phyloP scores from a whole-genome alignment of 2,113 vertebrate species.

The Colius striatus region DNA sequence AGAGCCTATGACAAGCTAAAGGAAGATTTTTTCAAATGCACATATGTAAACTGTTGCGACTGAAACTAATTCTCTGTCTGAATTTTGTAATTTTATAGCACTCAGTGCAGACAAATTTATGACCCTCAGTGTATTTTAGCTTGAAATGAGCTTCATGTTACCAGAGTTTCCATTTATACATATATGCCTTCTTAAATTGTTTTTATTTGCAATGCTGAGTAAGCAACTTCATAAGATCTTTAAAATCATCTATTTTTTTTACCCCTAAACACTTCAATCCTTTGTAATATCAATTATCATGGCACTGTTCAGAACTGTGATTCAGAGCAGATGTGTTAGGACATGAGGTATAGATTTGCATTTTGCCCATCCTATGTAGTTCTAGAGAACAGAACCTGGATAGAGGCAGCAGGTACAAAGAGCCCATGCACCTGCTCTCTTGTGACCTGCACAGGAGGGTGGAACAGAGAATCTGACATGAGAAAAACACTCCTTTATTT shows the following conservation, averaged over 20 bases:
- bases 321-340: not conserved
- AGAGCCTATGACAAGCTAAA: not conserved
- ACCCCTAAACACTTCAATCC: not conserved
- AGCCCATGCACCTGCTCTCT: not conserved
- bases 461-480: not conserved
- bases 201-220: not conserved
- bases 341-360: not conserved
- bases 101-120: not conserved
- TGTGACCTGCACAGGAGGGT: accelerated
- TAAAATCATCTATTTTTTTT: not conserved
- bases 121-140: not conserved
- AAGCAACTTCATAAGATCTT: not conserved
- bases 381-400: not conserved
- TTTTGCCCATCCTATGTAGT: not conserved
- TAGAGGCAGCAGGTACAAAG: not conserved
- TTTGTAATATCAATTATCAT: not conserved
- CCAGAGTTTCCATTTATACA: not conserved
- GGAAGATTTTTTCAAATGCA: not conserved
- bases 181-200: not conserved
- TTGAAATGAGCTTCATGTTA: not conserved
- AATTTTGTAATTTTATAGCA: not conserved
- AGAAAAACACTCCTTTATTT: not conserved
- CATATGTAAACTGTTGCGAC: not conserved
- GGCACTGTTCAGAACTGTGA: not conserved
- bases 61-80: not conserved